Conservation (phyloP, 2,888 invertebrate genomes). For the Celastrina argiolus region DNA sequence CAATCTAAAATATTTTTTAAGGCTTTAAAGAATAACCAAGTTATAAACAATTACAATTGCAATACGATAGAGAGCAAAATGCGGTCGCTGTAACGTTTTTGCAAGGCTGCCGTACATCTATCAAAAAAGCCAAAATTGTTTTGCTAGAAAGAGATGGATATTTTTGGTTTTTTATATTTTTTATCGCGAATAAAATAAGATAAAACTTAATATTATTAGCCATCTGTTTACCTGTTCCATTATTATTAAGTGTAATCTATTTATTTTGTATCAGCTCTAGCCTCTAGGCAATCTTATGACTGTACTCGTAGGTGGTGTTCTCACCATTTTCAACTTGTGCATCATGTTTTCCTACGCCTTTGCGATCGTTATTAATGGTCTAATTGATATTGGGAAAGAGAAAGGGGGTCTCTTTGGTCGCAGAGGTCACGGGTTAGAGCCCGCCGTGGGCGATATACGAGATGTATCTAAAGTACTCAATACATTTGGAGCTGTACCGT, state of each 20-base stretch:
- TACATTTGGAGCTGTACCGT: not conserved
- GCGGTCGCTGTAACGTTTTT: too few species aligned
- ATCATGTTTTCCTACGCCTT: not conserved
- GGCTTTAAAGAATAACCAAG: too few species aligned
- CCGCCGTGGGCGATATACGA: slow-evolving; percentile 14
- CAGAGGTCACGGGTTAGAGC: slow-evolving; percentile 9
- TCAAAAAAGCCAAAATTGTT: too few species aligned
- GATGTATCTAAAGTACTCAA: not conserved
- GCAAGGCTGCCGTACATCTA: too few species aligned
- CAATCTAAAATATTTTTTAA: too few species aligned
- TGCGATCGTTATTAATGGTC: not conserved
- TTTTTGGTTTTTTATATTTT: too few species aligned
- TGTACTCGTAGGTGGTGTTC: not conserved
- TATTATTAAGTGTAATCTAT: not conserved
- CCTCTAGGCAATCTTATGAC: not conserved
- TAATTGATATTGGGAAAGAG: slow-evolving; percentile 10
- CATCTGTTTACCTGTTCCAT: too few species aligned
- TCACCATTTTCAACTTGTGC: not conserved
- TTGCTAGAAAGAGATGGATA: too few species aligned
- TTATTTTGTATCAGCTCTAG: not conserved
- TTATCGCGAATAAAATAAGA: too few species aligned
- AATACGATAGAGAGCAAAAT: too few species aligned
- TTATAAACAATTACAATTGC: too few species aligned
- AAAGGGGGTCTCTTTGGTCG: slow-evolving; percentile 9
- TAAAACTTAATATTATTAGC: too few species aligned